Evolutionary conservation across 1,140 invertebrate genomes (phyloP).

Genomic region (Akabosia matsudoensis): DNA sequence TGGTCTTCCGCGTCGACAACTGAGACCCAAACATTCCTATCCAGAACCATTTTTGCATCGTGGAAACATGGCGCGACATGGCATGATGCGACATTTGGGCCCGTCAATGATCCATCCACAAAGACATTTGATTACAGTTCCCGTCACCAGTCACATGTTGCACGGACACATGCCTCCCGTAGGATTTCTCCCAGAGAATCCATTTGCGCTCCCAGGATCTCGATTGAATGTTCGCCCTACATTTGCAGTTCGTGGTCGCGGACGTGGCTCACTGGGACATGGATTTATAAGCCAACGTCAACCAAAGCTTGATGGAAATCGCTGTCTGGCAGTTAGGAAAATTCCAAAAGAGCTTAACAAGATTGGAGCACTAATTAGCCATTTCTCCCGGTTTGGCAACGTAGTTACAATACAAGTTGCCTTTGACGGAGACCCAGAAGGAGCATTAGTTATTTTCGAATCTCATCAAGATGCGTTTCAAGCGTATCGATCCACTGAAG

Average conservation of each 20-base stretch:
- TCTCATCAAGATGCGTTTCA: conserved; percentile 81
- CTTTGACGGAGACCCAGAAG: conserved; percentile 84
- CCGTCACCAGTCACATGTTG: background rate
- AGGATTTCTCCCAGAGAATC: background rate
- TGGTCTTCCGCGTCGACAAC: background rate
- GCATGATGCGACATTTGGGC: background rate
- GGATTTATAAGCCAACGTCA: conserved; percentile 61
- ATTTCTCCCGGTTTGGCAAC: conserved; percentile 91
- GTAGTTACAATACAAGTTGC: conserved; percentile 94
- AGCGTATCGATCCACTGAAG: conserved; percentile 88
- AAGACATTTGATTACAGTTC: background rate
- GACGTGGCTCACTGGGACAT: conserved; percentile 61
- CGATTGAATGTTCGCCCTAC: background rate
- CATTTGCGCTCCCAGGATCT: background rate
- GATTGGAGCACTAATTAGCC: conserved; percentile 89
- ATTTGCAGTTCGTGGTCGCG: background rate
- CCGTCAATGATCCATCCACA: background rate
- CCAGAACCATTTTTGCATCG: background rate
- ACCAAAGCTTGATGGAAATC: conserved; percentile 61
- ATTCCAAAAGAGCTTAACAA: conserved; percentile 85
- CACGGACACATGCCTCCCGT: background rate
- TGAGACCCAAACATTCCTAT: background rate
- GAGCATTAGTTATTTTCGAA: conserved; percentile 85
- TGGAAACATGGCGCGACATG: background rate
- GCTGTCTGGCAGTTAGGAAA: conserved; percentile 83